Evolutionary conservation across 2,888 invertebrate genomes (phyloP).

Genomic region (Lottia gigantea): DNA sequence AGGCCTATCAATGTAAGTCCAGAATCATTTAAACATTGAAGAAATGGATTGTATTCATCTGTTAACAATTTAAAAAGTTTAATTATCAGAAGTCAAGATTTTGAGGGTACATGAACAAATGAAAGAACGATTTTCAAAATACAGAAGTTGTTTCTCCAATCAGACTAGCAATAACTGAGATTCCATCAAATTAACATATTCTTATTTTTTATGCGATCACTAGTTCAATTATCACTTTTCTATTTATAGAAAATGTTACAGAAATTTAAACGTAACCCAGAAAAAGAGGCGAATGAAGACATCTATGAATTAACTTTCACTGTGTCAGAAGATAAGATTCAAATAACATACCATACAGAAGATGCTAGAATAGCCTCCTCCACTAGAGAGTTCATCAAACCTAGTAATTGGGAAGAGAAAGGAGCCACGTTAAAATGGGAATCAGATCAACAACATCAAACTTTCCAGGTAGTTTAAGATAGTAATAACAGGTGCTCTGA

Average conservation of each 20-base stretch:
- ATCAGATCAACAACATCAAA: conserved; percentile 61
- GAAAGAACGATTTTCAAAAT: too few species aligned
- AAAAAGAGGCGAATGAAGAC: conserved; percentile 63
- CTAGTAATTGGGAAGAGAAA: conserved; percentile 66
- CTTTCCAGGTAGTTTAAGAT: conserved; percentile 61
- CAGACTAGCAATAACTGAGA: too few species aligned
- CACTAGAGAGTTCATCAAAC: conserved; percentile 65
- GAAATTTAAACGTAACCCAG: conserved; percentile 58
- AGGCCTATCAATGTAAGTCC: conserved; percentile 58
- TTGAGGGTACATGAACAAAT: too few species aligned
- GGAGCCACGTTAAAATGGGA: conserved; percentile 61
- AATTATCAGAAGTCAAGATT: too few species aligned
- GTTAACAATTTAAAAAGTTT: too few species aligned
- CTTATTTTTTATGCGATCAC: too few species aligned
- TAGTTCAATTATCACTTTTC: too few species aligned
- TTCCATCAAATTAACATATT: too few species aligned
- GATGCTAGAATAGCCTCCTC: conserved; percentile 65
- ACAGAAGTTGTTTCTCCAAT: too few species aligned
- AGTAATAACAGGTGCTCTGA: not conserved
- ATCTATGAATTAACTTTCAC: conserved; percentile 63
- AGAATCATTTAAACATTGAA: too few species aligned
- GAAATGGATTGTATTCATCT: too few species aligned
- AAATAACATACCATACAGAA: conserved; percentile 66
- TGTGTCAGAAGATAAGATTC: conserved; percentile 64
- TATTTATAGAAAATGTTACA: conserved; percentile 63